Evolutionary conservation across 2,888 invertebrate species (phyloP).

Genomic region (Idaea biselata): DNA sequence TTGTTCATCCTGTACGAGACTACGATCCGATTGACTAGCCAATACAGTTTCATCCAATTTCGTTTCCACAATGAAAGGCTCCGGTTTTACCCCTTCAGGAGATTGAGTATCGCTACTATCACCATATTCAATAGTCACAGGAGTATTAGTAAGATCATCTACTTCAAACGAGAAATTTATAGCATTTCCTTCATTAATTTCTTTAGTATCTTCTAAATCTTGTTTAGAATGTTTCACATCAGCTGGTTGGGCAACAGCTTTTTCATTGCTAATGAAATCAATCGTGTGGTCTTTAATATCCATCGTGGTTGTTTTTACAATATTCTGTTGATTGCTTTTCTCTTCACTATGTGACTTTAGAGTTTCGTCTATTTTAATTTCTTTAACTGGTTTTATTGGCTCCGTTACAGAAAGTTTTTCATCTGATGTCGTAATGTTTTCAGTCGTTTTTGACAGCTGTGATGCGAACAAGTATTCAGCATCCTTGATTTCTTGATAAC

Average conservation of each 20-base stretch:
- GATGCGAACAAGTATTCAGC: constrained; percentile 38
- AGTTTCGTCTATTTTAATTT: constrained; percentile 6
- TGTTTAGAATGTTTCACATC: constrained; percentile 3
- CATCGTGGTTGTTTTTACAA: constrained; percentile 17
- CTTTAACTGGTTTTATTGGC: constrained; percentile 12
- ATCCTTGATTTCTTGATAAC: constrained; percentile 51
- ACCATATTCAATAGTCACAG: constrained; percentile 43
- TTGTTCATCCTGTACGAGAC: neutral
- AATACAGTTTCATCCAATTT: neutral
- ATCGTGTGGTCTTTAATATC: constrained; percentile 18
- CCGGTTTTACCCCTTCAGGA: constrained; percentile 20
- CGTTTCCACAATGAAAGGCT: constrained; percentile 17
- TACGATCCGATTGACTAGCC: too few species aligned
- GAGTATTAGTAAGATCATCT: constrained; percentile 48
- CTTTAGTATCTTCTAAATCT: constrained; percentile 11
- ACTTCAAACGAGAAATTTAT: constrained; percentile 44
- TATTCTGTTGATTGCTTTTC: neutral
- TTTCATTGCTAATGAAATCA: constrained; percentile 29
- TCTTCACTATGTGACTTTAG: neutral
- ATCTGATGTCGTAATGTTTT: constrained; percentile 6
- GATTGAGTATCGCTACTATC: constrained; percentile 26
- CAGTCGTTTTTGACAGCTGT: constrained; percentile 2
- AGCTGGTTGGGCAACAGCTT: constrained; percentile 3
- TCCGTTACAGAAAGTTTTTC: constrained; percentile 8
- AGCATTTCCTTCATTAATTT: constrained; percentile 29